Percentiles rank a stretch among this genome's conserved stretches.
Evolutionary conservation across 2,888 invertebrate species (phyloP).

Genomic region (Cephus spinipes): DNA sequence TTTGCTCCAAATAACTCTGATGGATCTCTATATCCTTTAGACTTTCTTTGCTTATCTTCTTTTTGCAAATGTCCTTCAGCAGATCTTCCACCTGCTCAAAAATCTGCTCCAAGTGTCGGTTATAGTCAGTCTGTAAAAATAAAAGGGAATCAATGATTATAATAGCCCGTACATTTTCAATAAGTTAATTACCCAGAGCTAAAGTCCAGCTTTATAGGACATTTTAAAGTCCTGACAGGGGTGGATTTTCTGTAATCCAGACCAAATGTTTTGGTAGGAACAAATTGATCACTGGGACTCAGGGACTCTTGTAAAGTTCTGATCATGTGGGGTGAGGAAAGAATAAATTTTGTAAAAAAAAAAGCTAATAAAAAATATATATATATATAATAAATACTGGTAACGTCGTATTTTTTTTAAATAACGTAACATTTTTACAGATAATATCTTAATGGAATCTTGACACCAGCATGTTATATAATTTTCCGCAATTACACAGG

Average conservation of each 20-base stretch:
- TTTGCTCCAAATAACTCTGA: constrained; percentile 50
- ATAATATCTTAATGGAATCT: not conserved
- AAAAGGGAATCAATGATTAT: constrained; percentile 12
- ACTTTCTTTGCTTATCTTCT: constrained; percentile 43
- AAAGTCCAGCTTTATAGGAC: not conserved
- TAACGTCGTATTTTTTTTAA: not conserved
- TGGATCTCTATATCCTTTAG: constrained; percentile 45
- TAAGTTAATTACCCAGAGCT: not conserved
- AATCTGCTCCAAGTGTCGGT: constrained; percentile 79
- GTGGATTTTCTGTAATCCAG: not conserved
- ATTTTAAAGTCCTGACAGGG: not conserved
- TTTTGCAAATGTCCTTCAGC: constrained; percentile 69
- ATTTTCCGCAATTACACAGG: not conserved
- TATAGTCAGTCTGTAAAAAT: constrained; percentile 73
- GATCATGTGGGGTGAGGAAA: not conserved
- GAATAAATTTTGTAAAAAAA: not conserved
- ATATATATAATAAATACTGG: too few species aligned
- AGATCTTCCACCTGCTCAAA: constrained; percentile 71
- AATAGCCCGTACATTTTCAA: not conserved
- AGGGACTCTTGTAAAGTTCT: not conserved
- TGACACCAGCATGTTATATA: not conserved
- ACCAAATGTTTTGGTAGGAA: not conserved
- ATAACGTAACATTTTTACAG: not conserved
- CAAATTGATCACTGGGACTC: not conserved
- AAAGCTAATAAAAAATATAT: not conserved